These are phyloP conservation scores for Andrena marginata DNA, from an alignment of 2,888 invertebrate species.

Conservation along the genomic window DNA sequence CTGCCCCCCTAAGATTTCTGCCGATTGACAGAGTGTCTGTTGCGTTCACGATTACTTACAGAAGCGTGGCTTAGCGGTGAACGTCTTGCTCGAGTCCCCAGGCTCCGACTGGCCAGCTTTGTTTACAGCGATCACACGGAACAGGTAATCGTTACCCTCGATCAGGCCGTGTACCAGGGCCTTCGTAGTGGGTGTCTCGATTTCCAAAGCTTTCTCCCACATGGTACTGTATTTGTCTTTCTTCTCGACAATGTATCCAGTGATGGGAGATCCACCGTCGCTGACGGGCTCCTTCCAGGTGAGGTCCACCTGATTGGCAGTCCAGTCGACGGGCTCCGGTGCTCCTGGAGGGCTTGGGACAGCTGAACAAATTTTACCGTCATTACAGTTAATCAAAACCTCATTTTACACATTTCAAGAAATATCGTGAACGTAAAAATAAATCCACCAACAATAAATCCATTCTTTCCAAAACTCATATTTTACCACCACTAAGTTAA, in stretches of 20 bases:
- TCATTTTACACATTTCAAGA: too few relatives aligned
- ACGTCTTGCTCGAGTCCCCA: conserved; percentile 94
- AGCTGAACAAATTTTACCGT: conserved; percentile 86
- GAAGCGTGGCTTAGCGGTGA: conserved; percentile 94
- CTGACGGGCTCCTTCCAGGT: conserved; percentile 95
- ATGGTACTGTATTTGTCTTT: conserved; percentile 96
- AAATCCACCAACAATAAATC: too few relatives aligned
- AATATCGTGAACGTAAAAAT: too few relatives aligned
- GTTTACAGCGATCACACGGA: conserved; percentile 97
- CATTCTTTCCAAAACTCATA: too few relatives aligned
- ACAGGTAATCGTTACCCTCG: conserved; percentile 98
- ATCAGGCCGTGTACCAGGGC: conserved; percentile 95
- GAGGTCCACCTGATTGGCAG: conserved; percentile 95
- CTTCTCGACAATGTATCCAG: conserved; percentile 96
- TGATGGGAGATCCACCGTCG: conserved; percentile 97
- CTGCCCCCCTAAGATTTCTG: not conserved
- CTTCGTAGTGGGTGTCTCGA: conserved; percentile 90
- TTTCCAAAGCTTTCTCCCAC: conserved; percentile 97
- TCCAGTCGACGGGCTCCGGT: conserved; percentile 97
- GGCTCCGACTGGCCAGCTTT: conserved; percentile 97
- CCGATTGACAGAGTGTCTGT: not conserved
- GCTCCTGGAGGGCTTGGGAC: conserved; percentile 94
- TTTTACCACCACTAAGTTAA: too few relatives aligned
- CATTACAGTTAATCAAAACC: too few relatives aligned
- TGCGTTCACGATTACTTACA: conserved; percentile 84